Conservation (phyloP, 2,888 invertebrate species). For the Biston betularia region DNA sequence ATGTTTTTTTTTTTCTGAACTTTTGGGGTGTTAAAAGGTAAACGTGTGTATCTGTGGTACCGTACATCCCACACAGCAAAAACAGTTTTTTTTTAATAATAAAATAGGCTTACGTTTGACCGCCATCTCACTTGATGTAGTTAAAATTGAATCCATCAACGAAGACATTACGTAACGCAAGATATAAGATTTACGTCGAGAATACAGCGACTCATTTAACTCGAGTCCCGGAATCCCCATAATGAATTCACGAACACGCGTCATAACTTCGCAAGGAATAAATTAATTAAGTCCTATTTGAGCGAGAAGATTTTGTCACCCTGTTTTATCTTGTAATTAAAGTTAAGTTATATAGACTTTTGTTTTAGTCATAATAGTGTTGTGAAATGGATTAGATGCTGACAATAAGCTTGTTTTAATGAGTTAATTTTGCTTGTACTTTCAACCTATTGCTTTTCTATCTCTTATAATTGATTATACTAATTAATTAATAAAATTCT, state of each 20-base stretch:
- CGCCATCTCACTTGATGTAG: no score
- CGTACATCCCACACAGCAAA: no score
- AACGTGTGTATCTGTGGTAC: no score
- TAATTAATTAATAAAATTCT: background rate
- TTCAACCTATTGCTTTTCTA: slow-evolving; percentile 4
- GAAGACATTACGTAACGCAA: slow-evolving; percentile 24
- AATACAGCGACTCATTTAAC: slow-evolving; percentile 50
- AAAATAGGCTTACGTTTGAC: no score
- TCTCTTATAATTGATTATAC: background rate
- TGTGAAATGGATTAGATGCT: slow-evolving; percentile 30
- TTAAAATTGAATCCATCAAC: slow-evolving; percentile 18
- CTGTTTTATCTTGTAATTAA: slow-evolving; percentile 57
- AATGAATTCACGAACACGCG: slow-evolving; percentile 77
- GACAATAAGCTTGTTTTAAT: slow-evolving; percentile 26
- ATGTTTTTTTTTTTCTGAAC: no score
- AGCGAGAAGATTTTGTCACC: slow-evolving; percentile 57
- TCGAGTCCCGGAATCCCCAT: slow-evolving; percentile 65
- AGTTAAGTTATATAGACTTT: slow-evolving; percentile 49
- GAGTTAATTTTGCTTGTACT: slow-evolving; percentile 5
- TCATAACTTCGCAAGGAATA: slow-evolving; percentile 73
- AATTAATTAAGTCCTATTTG: slow-evolving; percentile 76
- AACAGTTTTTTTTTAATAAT: no score
- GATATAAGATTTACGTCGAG: slow-evolving; percentile 23
- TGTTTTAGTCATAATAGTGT: slow-evolving; percentile 42
- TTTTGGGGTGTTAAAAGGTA: no score